phyloP scores from a whole-genome alignment of 92 coral and sea anemone species.

The Siderastrea radians region DNA sequence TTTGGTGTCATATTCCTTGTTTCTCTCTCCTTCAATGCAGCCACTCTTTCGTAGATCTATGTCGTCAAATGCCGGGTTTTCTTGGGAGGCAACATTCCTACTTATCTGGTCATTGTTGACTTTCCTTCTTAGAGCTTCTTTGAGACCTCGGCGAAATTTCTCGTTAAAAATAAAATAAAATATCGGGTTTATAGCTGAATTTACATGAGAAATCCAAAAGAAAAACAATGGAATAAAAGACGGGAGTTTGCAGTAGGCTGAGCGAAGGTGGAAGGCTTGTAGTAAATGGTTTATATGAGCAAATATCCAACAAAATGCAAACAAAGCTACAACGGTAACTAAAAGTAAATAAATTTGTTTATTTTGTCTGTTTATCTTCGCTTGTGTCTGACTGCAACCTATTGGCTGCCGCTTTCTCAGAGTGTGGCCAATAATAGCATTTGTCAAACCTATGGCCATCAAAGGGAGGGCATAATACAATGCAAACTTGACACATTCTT shows the following conservation, averaged over 20 bases:
- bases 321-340: constrained; percentile 50
- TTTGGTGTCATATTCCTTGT: no score
- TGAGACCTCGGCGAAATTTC: constrained; percentile 4
- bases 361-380: constrained; percentile 40
- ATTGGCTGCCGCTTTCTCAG: constrained; percentile 31
- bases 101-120: not conserved
- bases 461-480: no score
- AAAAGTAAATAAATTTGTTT: constrained; percentile 10
- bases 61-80: not conserved
- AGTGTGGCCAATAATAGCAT: not conserved
- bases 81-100: not conserved
- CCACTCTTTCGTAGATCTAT: no score
- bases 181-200: constrained; percentile 1
- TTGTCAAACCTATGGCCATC: no score
- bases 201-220: constrained; percentile 1
- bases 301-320: constrained; percentile 71
- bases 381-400: constrained; percentile 40
- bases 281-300: constrained; percentile 64
- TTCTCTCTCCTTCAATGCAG: no score
- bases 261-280: no score
- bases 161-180: constrained; percentile 2
- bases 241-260: not conserved
- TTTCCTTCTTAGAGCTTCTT: not conserved
- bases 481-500: no score
- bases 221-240: not conserved